Conservation (phyloP, 2,888 invertebrate species). For the Cynaeus angustus region DNA sequence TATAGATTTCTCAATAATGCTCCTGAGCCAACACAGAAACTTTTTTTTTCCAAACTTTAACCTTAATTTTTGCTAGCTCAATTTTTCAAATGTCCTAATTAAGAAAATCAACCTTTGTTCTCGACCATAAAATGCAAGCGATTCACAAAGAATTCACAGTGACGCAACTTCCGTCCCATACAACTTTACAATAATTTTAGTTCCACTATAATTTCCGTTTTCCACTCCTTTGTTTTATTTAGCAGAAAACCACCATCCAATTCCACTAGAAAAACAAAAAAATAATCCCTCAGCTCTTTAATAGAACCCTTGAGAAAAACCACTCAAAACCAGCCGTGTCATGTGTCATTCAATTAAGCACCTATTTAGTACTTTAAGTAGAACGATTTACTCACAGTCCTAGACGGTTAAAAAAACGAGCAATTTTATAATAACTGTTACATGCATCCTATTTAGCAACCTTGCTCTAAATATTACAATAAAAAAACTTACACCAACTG, state of each 20-base stretch:
- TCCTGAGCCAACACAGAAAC: no score
- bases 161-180: constrained; percentile 1
- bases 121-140: no score
- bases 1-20: no score
- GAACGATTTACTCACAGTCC: constrained; percentile 31
- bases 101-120: no score
- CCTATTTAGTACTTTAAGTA: constrained; percentile 50
- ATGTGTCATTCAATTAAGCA: constrained; percentile 55
- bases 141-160: not conserved
- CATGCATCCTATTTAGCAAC: constrained; percentile 31
- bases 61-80: no score
- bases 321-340: constrained; percentile 28
- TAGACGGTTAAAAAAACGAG: constrained; percentile 37
- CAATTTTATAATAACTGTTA: constrained; percentile 42
- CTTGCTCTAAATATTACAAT: not conserved
- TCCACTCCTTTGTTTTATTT: no score
- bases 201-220: not conserved
- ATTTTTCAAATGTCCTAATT: no score
- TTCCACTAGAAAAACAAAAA: not conserved
- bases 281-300: not conserved
- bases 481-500: constrained; percentile 86
- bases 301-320: constrained; percentile 29
- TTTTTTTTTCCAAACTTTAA: no score
- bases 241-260: no score
- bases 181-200: not conserved